Percentiles rank a stretch among this genome's conserved stretches.
These are phyloP conservation scores for Micrastur ruficollis DNA, from an alignment of 2,797 vertebrate species.

Conservation along the genomic window DNA sequence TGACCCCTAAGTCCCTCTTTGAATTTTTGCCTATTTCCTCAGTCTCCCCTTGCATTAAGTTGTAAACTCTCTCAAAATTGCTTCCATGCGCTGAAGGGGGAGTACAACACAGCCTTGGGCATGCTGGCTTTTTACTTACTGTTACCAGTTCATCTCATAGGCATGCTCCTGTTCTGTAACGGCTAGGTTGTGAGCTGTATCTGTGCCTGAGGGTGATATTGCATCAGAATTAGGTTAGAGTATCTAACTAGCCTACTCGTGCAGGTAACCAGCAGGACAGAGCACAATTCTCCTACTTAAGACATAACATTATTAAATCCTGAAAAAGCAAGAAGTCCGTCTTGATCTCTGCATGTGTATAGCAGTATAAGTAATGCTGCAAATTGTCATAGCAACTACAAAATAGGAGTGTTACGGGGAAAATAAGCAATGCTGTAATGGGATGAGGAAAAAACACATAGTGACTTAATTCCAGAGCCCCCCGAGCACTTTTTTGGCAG, in stretches of 20 bases:
- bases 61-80: not conserved
- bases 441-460: not conserved
- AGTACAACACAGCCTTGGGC: not conserved
- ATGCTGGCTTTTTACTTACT: not conserved
- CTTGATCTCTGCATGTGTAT: not conserved
- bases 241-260: not conserved
- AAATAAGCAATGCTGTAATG: constrained; percentile 3
- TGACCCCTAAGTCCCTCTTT: not conserved
- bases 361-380: not conserved
- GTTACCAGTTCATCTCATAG: not conserved
- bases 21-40: not conserved
- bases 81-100: not conserved
- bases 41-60: not conserved
- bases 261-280: not conserved
- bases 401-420: not conserved
- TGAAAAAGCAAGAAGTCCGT: not conserved
- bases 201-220: not conserved
- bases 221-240: not conserved
- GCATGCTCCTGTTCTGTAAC: not conserved
- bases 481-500: not conserved
- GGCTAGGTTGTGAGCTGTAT: not conserved
- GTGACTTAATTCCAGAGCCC: not conserved
- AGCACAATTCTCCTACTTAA: not conserved
- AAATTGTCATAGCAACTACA: constrained; percentile 34
- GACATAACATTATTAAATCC: not conserved